A percentile compares a stretch with the other conserved stretches of the same genome.
Conservation (phyloP, 2,888 invertebrate species). For the Escarpia spicata region DNA sequence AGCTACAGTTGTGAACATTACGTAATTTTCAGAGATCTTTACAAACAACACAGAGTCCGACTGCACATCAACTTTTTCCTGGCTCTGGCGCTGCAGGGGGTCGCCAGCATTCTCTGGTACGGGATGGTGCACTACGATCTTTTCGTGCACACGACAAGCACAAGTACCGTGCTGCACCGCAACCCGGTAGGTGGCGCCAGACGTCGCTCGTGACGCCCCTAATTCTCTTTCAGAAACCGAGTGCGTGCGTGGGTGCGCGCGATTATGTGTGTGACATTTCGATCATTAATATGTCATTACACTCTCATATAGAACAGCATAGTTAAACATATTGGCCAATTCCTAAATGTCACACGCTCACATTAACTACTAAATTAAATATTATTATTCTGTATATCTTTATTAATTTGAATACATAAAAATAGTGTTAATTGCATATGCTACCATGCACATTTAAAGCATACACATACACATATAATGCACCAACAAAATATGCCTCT, state of each 20-base stretch:
- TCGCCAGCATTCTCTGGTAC: constrained; percentile 38
- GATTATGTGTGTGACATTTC: background rate
- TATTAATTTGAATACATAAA: too few species aligned
- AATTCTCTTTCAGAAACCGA: background rate
- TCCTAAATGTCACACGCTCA: too few species aligned
- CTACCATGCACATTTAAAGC: too few species aligned
- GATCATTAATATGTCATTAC: background rate
- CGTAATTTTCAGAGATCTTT: constrained; percentile 33
- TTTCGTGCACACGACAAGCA: constrained; percentile 30
- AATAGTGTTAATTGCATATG: too few species aligned
- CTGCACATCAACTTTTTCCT: constrained; percentile 42
- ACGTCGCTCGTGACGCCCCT: background rate
- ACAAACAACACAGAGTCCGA: constrained; percentile 37
- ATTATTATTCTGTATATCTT: too few species aligned
- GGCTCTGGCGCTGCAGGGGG: constrained; percentile 32
- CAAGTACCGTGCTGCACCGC: constrained; percentile 31
- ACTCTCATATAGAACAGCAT: too few species aligned
- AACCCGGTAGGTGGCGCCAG: constrained; percentile 38
- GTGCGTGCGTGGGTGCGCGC: background rate
- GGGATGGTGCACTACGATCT: constrained; percentile 38
- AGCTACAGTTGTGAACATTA: background rate
- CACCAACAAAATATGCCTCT: too few species aligned
- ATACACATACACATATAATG: too few species aligned
- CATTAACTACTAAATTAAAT: too few species aligned
- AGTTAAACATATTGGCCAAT: too few species aligned